phyloP scores from a whole-genome alignment of 2,888 invertebrate genomes.

The Leucoma salicis region DNA sequence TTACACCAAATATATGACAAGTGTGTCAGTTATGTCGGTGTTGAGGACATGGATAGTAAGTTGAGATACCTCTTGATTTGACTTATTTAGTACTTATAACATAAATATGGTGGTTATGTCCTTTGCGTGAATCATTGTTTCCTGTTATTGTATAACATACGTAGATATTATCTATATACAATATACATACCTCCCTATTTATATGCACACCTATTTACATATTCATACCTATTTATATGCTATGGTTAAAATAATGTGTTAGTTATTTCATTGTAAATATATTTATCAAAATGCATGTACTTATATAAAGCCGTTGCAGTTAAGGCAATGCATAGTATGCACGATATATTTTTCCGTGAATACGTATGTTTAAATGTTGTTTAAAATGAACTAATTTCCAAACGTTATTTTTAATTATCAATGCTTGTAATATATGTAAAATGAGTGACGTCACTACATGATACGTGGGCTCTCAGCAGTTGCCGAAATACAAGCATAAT shows the following conservation, averaged over 20 bases:
- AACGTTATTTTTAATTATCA: background rate
- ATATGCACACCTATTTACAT: no score
- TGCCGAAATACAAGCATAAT: background rate
- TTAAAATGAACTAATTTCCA: background rate
- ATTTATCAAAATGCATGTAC: no score
- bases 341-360: no score
- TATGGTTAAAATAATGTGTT: no score
- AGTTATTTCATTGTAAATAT: no score
- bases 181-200: no score
- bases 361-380: no score
- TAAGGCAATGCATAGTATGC: no score
- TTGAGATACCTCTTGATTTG: slow-evolving; percentile 35
- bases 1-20: slow-evolving; percentile 42
- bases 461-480: background rate
- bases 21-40: slow-evolving; percentile 49
- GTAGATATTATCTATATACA: background rate
- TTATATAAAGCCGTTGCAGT: no score
- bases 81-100: slow-evolving; percentile 13
- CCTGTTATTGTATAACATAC: slow-evolving; percentile 19
- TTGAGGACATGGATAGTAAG: slow-evolving; percentile 57
- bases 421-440: background rate
- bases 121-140: slow-evolving; percentile 33
- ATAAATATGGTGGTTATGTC: slow-evolving; percentile 15
- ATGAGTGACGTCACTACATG: background rate
- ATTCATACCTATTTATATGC: no score